These are phyloP conservation scores for Nomada ruficornis DNA, from an alignment of 2,888 invertebrate species.

Conservation along the genomic window DNA sequence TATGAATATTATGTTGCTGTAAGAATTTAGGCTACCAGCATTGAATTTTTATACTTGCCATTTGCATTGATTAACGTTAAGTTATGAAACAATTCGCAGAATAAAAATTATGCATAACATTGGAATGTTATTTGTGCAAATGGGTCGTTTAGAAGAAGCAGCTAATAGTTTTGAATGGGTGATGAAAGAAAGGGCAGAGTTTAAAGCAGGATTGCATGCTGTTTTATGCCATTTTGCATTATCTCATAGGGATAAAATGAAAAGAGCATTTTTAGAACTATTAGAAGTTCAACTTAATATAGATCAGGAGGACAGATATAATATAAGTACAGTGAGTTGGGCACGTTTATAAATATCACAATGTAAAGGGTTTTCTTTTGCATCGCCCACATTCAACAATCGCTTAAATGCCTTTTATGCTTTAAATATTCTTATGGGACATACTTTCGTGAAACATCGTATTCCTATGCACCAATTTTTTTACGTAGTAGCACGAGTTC, in stretches of 20 bases:
- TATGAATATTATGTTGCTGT: not conserved
- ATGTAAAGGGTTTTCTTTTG: constrained; percentile 24
- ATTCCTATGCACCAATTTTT: constrained; percentile 16
- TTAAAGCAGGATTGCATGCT: constrained; percentile 94
- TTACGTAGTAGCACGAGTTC: constrained; percentile 15
- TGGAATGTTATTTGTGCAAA: constrained; percentile 95
- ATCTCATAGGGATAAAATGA: constrained; percentile 96
- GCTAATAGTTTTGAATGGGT: constrained; percentile 98
- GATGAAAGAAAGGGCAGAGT: constrained; percentile 97
- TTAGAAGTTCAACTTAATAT: constrained; percentile 94
- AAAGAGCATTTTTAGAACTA: constrained; percentile 95
- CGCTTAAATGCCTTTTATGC: constrained; percentile 15
- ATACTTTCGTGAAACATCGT: not conserved
- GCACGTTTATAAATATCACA: constrained; percentile 38
- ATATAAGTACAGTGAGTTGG: constrained; percentile 79
- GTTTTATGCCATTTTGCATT: constrained; percentile 95
- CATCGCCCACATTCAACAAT: constrained; percentile 31
- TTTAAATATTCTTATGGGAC: constrained; percentile 26
- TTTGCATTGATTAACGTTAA: constrained; percentile 70
- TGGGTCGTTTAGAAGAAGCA: constrained; percentile 98
- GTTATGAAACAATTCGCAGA: constrained; percentile 84
- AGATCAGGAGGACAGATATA: constrained; percentile 90
- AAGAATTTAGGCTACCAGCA: not conserved
- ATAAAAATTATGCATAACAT: constrained; percentile 99
- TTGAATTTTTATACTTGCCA: not conserved